These are phyloP conservation scores for Sterrhoptilus dennistouni DNA, from an alignment of 2,113 vertebrate genomes.

Conservation along the genomic window DNA sequence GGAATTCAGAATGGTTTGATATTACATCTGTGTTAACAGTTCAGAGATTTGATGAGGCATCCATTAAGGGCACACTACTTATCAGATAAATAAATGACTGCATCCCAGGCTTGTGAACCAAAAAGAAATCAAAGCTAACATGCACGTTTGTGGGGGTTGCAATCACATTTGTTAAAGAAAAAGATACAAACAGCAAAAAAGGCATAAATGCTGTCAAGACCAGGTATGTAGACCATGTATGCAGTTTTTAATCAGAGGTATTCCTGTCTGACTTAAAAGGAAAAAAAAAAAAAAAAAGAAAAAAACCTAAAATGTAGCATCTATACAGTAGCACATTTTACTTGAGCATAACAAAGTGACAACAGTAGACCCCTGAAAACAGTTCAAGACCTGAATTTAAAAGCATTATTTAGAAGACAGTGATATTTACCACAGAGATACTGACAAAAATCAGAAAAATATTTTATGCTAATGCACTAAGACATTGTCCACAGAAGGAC, in stretches of 20 bases:
- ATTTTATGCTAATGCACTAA: background rate
- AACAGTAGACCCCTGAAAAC: background rate
- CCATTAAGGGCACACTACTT: accelerated
- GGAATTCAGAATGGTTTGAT: background rate
- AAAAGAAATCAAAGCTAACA: background rate
- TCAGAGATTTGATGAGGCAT: background rate
- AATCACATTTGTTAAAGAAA: background rate
- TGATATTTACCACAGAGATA: background rate
- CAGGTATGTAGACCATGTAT: background rate
- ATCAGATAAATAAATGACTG: background rate
- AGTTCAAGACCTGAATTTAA: background rate
- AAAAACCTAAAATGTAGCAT: background rate
- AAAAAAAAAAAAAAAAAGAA: no score
- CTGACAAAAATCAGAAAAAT: background rate
- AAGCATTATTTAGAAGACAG: background rate
- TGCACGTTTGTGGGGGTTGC: accelerated
- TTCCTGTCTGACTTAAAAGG: background rate
- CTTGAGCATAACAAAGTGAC: background rate
- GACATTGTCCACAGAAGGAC: background rate
- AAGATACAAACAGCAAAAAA: background rate
- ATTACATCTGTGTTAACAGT: background rate
- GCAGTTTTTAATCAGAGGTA: background rate
- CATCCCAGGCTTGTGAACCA: background rate
- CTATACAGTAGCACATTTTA: background rate
- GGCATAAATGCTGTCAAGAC: background rate